Evolutionary conservation across 2,113 vertebrate species (phyloP).

Genomic region (Gadus macrocephalus): DNA sequence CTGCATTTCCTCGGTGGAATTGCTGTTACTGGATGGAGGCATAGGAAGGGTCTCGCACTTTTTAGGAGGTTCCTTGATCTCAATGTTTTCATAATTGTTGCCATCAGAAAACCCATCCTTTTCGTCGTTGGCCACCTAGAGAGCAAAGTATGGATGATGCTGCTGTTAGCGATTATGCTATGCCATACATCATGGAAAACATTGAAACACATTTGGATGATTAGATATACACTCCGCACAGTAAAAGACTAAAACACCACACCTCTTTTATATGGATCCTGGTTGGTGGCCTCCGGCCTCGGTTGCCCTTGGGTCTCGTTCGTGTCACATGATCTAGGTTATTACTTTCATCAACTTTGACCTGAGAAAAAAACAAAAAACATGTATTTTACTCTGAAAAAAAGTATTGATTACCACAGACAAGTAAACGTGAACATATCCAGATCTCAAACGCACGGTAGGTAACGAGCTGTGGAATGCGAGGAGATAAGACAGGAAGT

Average conservation of each 20-base stretch:
- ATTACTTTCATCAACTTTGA: constrained; percentile 82
- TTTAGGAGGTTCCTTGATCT: constrained; percentile 31
- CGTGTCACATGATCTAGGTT: constrained; percentile 90
- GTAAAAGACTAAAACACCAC: not conserved
- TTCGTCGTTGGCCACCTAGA: constrained; percentile 79
- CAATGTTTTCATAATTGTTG: constrained; percentile 38
- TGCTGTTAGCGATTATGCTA: not conserved
- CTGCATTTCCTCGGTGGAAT: no score
- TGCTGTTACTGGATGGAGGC: constrained; percentile 47
- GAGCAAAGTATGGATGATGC: not conserved
- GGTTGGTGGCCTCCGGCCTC: constrained; percentile 83
- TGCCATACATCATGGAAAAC: not conserved
- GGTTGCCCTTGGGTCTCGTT: constrained; percentile 80
- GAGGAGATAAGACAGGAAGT: not conserved
- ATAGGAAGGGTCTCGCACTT: constrained; percentile 50
- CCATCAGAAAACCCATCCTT: constrained; percentile 67
- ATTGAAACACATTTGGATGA: not conserved
- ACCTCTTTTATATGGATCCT: constrained; percentile 94
- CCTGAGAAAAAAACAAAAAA: constrained; percentile 63
- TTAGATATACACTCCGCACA: constrained; percentile 13
- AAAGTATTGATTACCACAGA: no score
- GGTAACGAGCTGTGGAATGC: not conserved
- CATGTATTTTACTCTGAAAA: not conserved
- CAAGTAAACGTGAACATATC: not conserved
- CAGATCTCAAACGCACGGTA: not conserved